Conservation (phyloP, 2,113 vertebrate genomes). For the Halichoeres trimaculatus region DNA sequence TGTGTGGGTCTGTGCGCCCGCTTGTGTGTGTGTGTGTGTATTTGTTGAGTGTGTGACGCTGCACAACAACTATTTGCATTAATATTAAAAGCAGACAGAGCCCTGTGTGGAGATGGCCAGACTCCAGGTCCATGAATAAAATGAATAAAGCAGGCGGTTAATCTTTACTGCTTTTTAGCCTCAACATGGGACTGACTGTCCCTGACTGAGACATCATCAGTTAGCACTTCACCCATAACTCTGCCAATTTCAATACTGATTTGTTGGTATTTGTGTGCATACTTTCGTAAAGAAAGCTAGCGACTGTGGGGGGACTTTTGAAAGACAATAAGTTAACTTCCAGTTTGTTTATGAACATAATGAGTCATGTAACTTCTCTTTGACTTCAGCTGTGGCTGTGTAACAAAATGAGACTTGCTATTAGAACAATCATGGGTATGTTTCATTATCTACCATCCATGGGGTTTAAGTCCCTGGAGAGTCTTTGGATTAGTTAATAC, state of each 20-base stretch:
- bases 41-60: not conserved
- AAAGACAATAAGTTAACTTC: not conserved
- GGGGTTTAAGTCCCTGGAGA: not conserved
- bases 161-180: slow-evolving; percentile 50
- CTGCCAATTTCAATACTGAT: slow-evolving; percentile 29
- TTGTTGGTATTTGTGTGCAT: slow-evolving; percentile 1
- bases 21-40: not conserved
- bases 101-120: slow-evolving; percentile 17
- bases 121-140: slow-evolving; percentile 50
- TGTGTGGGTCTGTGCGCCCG: not conserved
- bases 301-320: not conserved
- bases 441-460: slow-evolving; percentile 8
- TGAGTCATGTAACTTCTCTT: not conserved
- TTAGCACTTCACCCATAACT: slow-evolving; percentile 31
- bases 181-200: slow-evolving; percentile 31
- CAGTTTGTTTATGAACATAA: not conserved
- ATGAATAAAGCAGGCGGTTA: slow-evolving; percentile 47
- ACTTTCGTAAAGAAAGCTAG: not conserved
- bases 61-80: slow-evolving; percentile 47
- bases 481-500: slow-evolving; percentile 7
- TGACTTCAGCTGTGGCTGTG: not conserved
- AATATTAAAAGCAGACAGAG: slow-evolving; percentile 38
- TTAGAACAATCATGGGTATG: not conserved
- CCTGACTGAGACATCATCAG: slow-evolving; percentile 44
- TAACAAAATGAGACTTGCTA: not conserved